Base-by-base conservation (phyloP, 2,797 vertebrate genomes). In the Anomalospiza imberbis region DNA sequence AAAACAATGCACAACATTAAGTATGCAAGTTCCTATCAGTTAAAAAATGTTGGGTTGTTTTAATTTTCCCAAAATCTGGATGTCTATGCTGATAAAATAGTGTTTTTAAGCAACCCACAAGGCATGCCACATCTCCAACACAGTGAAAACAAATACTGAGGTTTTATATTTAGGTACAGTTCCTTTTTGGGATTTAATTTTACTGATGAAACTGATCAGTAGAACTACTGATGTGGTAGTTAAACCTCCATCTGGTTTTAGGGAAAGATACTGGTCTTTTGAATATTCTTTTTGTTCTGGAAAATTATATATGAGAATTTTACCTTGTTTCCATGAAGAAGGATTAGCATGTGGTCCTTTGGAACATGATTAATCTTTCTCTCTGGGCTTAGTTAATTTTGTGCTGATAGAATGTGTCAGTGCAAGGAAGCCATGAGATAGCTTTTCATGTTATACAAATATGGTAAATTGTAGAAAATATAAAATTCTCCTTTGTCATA, bases 51-150 rank as follows among this genome's bases (percentile, higher is more conserved):
- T 68, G 9, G 4, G 6, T 24, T 26, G 13, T 0, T 32, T 73
- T 66, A 61, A 8, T 88, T 84, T 17, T 68, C 34, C 51, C 68
- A 50, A 20, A 53, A 2, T 60, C 36, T 66, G 28, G 20, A 31
- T 72, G 7, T 26, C 25, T 60, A 2, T 8, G 1, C 17, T 83
- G 28, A 29, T 29, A 77, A 40, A 70, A 77, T 40, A 29, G 21
- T 65, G 7, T 14, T 80, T 50, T 78, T 50, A 50, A 77, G 34
- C 28, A 71, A 32, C 13, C 5, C 34, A 36, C 9, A 48, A 80
- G 25, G 20, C 12, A 34, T 24, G 25, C 6, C 7, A 11, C 0
- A 0, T 57, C 45, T 86, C 57, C 38, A 36, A 3, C 5, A 16
- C 24, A 24, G 12, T 36, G 13, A 79, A 57, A 83, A n/a, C 7